Conservation (phyloP, 1,140 invertebrate genomes). For the Lineus longissimus region DNA sequence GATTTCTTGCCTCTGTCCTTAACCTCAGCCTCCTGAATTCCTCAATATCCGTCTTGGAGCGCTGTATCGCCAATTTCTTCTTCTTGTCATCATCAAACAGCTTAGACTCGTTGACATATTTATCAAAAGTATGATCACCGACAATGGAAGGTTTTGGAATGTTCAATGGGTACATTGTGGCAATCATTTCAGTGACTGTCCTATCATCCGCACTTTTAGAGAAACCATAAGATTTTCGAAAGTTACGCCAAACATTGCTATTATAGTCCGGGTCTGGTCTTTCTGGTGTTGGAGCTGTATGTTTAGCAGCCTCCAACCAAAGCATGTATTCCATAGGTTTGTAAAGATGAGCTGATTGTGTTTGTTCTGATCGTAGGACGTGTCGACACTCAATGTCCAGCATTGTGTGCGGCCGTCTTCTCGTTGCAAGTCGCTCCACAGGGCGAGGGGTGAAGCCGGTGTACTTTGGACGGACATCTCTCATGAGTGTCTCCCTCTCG, state of each 20-base stretch:
- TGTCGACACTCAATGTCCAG: conserved; percentile 49
- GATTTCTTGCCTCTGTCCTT: conserved; percentile 44
- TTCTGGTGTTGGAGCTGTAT: conserved; percentile 36
- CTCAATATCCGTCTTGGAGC: conserved; percentile 36
- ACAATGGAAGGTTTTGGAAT: conserved; percentile 47
- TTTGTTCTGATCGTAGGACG: conserved; percentile 33
- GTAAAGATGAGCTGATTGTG: conserved; percentile 34
- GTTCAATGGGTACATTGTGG: conserved; percentile 49
- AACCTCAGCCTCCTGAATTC: conserved; percentile 41
- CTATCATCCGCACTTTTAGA: conserved; percentile 35
- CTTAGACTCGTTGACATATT: conserved; percentile 42
- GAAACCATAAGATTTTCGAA: conserved; percentile 42
- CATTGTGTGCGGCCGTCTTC: conserved; percentile 33
- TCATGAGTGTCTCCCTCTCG: conserved; percentile 40
- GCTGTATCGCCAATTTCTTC: conserved; percentile 38
- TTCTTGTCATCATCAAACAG: conserved; percentile 42
- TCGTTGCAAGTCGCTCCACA: conserved; percentile 34
- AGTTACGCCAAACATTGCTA: conserved; percentile 52
- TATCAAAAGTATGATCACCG: conserved; percentile 45
- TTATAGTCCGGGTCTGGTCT: conserved; percentile 45
- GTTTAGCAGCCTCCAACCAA: conserved; percentile 51
- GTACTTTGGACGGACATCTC: conserved; percentile 19
- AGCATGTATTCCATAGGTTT: conserved; percentile 39
- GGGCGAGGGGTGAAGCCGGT: conserved; percentile 47
- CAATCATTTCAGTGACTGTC: conserved; percentile 44